phyloP scores from a whole-genome alignment of 1,140 invertebrate genomes.

The Anoplolepis gracilipes region DNA sequence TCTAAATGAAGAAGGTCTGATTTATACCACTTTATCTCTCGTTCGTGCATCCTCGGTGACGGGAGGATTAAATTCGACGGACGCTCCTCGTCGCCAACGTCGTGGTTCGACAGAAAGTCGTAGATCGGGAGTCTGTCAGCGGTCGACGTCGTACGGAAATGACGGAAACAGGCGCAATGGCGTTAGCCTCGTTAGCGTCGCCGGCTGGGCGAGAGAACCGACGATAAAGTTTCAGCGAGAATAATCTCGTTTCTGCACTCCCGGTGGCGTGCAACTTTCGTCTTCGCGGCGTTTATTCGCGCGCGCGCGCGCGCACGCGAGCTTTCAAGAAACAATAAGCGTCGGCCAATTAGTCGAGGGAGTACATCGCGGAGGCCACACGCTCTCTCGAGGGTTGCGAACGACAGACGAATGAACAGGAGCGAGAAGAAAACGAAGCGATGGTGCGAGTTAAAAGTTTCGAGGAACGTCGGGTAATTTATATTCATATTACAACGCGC shows the following conservation, averaged over 20 bases:
- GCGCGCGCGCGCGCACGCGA: slow-evolving; percentile 13
- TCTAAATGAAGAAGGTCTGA: slow-evolving; percentile 57
- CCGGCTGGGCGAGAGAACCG: slow-evolving; percentile 40
- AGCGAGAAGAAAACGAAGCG: slow-evolving; percentile 24
- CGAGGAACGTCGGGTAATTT: slow-evolving; percentile 52
- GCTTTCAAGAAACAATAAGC: slow-evolving; percentile 60
- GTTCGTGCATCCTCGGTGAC: slow-evolving; percentile 44
- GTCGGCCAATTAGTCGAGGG: slow-evolving; percentile 53
- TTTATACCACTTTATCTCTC: slow-evolving; percentile 58
- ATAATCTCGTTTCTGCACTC: slow-evolving; percentile 61
- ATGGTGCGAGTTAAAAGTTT: slow-evolving; percentile 52
- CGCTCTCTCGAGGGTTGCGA: neutral
- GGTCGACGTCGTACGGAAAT: slow-evolving; percentile 36
- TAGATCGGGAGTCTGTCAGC: slow-evolving; percentile 36
- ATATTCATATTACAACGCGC: slow-evolving; percentile 64
- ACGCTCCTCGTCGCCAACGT: slow-evolving; percentile 2
- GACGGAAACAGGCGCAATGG: slow-evolving; percentile 54
- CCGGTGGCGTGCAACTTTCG: slow-evolving; percentile 51
- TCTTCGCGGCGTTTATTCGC: slow-evolving; percentile 39
- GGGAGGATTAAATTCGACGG: slow-evolving; percentile 42
- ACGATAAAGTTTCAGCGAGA: slow-evolving; percentile 56
- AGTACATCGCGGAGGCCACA: slow-evolving; percentile 19
- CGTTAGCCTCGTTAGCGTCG: slow-evolving; percentile 55
- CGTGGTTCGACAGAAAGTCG: slow-evolving; percentile 50
- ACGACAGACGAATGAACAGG: neutral